A percentile compares a stretch with the other conserved stretches of the same genome.
Evolutionary conservation across 2,888 invertebrate genomes (phyloP).

Genomic region (Slavum lentiscoides): DNA sequence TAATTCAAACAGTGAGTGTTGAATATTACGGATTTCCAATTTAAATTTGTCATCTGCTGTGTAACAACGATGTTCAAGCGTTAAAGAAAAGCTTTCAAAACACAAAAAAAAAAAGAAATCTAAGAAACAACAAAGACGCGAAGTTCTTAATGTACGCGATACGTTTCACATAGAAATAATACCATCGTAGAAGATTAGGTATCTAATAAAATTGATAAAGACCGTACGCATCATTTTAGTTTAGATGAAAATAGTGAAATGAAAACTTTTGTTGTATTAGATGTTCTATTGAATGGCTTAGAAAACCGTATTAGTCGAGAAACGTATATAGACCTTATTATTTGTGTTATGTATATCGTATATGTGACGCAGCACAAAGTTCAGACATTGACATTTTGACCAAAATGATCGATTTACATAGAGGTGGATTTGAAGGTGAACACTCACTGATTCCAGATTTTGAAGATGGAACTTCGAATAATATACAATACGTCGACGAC

Average conservation of each 20-base stretch:
- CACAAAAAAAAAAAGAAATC: no score
- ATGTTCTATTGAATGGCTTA: not conserved
- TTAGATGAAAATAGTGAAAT: not conserved
- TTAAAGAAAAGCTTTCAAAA: not conserved
- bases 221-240: not conserved
- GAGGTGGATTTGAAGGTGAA: conserved; percentile 2
- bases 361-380: not conserved
- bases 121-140: not conserved
- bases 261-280: conserved; percentile 3
- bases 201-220: conserved; percentile 9
- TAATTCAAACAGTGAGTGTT: no score
- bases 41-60: no score
- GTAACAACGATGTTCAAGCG: not conserved
- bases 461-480: not conserved
- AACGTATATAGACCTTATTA: not conserved
- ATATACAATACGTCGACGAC: not conserved
- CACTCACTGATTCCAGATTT: not conserved
- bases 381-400: conserved; percentile 3
- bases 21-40: no score
- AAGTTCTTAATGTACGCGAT: not conserved
- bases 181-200: not conserved
- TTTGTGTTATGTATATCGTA: not conserved
- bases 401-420: not conserved
- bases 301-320: not conserved
- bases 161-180: not conserved